Percentiles rank a stretch among this genome's conserved stretches.
Conservation (phyloP, 2,113 vertebrate species). For the Toxotes chatareus region DNA sequence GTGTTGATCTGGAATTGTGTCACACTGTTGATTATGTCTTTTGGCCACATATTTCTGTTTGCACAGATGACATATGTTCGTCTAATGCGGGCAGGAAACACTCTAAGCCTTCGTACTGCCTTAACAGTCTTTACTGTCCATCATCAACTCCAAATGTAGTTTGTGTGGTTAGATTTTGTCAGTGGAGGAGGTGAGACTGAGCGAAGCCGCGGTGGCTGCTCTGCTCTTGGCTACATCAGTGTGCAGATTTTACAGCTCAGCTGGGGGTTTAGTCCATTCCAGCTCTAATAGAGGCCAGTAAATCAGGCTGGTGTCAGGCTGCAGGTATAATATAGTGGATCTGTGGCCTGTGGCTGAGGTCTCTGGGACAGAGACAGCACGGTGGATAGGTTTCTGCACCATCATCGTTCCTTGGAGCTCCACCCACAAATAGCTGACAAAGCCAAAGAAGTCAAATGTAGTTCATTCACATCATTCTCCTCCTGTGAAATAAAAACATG, state of each 20-base stretch:
- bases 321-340: constrained; percentile 57
- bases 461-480: not conserved
- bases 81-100: constrained; percentile 19
- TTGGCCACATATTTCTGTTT: not conserved
- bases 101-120: not conserved
- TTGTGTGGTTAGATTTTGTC: constrained; percentile 2
- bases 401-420: not conserved
- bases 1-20: not conserved
- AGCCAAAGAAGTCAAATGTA: not conserved
- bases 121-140: constrained; percentile 4
- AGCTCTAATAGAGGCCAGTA: constrained; percentile 64
- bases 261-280: constrained; percentile 56
- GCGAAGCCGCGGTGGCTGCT: constrained; percentile 25
- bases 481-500: not conserved
- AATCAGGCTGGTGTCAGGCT: constrained; percentile 68
- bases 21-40: not conserved
- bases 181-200: constrained; percentile 23
- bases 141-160: constrained; percentile 6
- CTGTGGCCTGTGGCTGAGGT: constrained; percentile 46
- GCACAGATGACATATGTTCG: constrained; percentile 2
- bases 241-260: constrained; percentile 50
- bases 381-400: constrained; percentile 42
- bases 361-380: constrained; percentile 51
- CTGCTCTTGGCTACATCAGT: constrained; percentile 41
- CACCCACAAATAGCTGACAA: not conserved